A percentile compares a stretch with the other conserved stretches of the same genome.
phyloP scores from a whole-genome alignment of 1,140 invertebrate genomes.

The Chelonus insularis region DNA sequence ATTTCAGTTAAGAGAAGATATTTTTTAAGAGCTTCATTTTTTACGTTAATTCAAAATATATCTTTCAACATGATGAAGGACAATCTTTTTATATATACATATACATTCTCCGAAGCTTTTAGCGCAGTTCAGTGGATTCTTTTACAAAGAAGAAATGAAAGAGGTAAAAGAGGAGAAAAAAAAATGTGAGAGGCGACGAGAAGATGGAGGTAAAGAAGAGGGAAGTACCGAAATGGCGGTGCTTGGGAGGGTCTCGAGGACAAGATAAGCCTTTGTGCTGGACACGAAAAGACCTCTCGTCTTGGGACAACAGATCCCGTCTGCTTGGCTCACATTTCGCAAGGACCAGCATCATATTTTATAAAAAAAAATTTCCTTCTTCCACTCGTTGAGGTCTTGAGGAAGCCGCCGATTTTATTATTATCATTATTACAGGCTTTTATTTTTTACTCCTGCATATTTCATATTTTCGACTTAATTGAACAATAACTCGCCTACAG shows the following conservation, averaged over 20 bases:
- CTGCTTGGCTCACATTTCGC: slow-evolving; percentile 52
- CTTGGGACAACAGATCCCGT: slow-evolving; percentile 40
- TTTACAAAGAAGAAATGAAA: slow-evolving; percentile 51
- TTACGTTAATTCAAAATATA: no score
- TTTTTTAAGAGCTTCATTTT: no score
- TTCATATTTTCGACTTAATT: slow-evolving; percentile 4
- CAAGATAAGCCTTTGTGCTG: slow-evolving; percentile 54
- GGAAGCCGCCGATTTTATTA: no score
- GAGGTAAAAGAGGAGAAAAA: slow-evolving; percentile 16
- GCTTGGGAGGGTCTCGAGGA: slow-evolving; percentile 33
- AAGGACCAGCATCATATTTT: slow-evolving; percentile 48
- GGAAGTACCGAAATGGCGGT: slow-evolving; percentile 46
- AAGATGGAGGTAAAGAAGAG: slow-evolving; percentile 1
- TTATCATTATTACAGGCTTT: neutral
- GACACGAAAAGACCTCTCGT: slow-evolving; percentile 31
- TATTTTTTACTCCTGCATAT: neutral
- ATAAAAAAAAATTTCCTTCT: slow-evolving; percentile 20
- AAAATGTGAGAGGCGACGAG: neutral
- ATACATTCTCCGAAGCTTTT: slow-evolving; percentile 51
- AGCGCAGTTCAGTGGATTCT: slow-evolving; percentile 51
- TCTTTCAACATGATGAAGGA: slow-evolving; percentile 9
- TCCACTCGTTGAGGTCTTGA: neutral
- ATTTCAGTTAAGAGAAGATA: no score
- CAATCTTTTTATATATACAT: slow-evolving; percentile 11
- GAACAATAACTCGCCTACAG: slow-evolving; percentile 16